Conservation (phyloP, 2,797 vertebrate genomes). For the Nyctalus aviator region DNA sequence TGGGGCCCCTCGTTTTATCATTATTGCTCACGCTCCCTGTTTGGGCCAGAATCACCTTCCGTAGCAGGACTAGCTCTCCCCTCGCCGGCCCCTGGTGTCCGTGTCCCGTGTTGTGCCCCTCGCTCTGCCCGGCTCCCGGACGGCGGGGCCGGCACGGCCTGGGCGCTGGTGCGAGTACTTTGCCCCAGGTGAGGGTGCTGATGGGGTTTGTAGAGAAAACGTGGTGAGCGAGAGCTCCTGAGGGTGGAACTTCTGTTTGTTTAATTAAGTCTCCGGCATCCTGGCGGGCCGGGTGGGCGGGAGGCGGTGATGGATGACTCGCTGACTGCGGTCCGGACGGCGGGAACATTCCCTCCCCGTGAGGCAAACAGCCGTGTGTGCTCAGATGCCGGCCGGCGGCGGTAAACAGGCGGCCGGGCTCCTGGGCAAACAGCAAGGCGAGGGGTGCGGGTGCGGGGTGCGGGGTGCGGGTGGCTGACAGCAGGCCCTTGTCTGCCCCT, state of each 20-base stretch:
- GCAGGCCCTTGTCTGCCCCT: not conserved
- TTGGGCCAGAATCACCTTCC: not conserved
- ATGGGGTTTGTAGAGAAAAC: not conserved
- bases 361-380: not conserved
- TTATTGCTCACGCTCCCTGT: fast-evolving
- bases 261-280: not conserved
- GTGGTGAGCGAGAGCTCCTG: not conserved
- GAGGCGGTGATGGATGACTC: fast-evolving
- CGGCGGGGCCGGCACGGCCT: fast-evolving
- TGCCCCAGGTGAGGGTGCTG: not conserved
- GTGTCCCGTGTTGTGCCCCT: fast-evolving
- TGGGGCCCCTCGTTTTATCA: too few species aligned
- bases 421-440: not conserved
- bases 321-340: fast-evolving
- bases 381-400: not conserved
- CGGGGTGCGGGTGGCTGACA: not conserved
- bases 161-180: fast-evolving
- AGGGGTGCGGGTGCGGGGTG: fast-evolving
- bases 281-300: not conserved
- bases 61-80: fast-evolving
- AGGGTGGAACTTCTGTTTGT: not conserved
- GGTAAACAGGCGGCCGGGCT: not conserved
- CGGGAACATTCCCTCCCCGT: constrained; percentile 49
- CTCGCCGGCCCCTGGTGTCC: too few species aligned
- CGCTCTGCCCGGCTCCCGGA: fast-evolving